phyloP scores from a whole-genome alignment of 1,140 invertebrate species.

The Leptinotarsa lineolata region DNA sequence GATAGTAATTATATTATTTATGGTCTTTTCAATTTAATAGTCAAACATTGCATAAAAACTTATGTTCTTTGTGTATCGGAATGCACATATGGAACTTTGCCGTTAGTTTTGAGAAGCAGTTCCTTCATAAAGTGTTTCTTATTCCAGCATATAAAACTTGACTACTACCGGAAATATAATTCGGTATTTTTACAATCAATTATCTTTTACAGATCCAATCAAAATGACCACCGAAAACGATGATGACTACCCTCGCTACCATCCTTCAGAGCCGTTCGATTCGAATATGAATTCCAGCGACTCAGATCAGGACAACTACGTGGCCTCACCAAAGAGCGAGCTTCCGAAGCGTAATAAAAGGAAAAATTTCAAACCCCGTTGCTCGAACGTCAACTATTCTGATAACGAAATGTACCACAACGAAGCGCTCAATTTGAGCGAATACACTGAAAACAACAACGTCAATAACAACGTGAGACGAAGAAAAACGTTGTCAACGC shows the following conservation, averaged over 20 bases:
- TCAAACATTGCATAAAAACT: conserved; percentile 3
- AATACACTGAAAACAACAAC: conserved; percentile 57
- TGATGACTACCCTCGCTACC: conserved; percentile 42
- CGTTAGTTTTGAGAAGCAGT: background rate
- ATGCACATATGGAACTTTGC: background rate
- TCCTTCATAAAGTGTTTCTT: background rate
- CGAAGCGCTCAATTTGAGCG: conserved; percentile 55
- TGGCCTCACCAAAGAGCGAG: conserved; percentile 59
- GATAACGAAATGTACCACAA: conserved; percentile 57
- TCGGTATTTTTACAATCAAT: background rate
- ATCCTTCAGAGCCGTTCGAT: conserved; percentile 39
- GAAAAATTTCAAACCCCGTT: conserved; percentile 70
- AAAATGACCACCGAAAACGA: conserved; percentile 48
- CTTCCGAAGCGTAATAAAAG: conserved; percentile 67
- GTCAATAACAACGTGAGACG: conserved; percentile 52
- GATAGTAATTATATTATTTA: conserved; percentile 5
- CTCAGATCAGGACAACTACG: conserved; percentile 54
- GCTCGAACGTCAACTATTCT: conserved; percentile 63
- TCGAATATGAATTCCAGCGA: conserved; percentile 47
- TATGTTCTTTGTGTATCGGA: background rate
- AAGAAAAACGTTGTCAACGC: conserved; percentile 47
- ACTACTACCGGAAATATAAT: no score
- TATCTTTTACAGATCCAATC: conserved; percentile 49
- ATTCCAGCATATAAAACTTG: background rate
- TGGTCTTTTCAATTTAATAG: background rate